Conservation (phyloP, 2,797 vertebrate genomes). For the Melanogrammus aeglefinus region DNA sequence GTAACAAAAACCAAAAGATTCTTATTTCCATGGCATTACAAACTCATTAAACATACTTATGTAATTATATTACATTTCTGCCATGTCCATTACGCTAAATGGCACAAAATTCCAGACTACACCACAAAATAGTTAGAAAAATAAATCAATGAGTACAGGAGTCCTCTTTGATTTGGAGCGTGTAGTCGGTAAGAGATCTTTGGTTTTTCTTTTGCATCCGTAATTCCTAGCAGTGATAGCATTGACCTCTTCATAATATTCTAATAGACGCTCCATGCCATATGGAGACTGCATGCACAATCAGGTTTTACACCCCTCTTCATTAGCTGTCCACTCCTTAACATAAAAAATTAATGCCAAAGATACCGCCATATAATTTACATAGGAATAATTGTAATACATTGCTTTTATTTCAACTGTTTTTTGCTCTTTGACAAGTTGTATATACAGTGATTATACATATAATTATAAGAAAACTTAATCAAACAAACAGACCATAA, state of each 20-base stretch:
- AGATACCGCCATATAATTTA: not conserved
- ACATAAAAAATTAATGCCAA: no score
- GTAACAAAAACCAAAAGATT: no score
- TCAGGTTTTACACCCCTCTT: not conserved
- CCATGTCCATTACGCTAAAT: no score
- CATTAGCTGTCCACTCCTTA: not conserved
- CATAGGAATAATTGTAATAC: not conserved
- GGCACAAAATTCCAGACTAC: no score
- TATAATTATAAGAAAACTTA: not conserved
- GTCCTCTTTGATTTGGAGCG: no score
- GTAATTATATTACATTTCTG: no score
- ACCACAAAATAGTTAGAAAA: no score
- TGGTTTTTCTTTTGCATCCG: not conserved
- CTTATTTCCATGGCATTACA: no score
- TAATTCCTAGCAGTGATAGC: not conserved
- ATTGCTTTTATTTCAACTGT: not conserved
- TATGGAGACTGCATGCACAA: not conserved
- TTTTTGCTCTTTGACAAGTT: not conserved
- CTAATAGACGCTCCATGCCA: not conserved
- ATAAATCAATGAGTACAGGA: no score
- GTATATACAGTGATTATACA: not conserved
- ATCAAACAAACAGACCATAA: not conserved
- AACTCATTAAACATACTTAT: no score
- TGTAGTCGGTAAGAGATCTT: no score
- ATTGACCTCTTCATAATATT: not conserved